A percentile compares a stretch with the other conserved stretches of the same genome.
phyloP scores from a whole-genome alignment of 2,113 vertebrate species.

The Gadus macrocephalus region DNA sequence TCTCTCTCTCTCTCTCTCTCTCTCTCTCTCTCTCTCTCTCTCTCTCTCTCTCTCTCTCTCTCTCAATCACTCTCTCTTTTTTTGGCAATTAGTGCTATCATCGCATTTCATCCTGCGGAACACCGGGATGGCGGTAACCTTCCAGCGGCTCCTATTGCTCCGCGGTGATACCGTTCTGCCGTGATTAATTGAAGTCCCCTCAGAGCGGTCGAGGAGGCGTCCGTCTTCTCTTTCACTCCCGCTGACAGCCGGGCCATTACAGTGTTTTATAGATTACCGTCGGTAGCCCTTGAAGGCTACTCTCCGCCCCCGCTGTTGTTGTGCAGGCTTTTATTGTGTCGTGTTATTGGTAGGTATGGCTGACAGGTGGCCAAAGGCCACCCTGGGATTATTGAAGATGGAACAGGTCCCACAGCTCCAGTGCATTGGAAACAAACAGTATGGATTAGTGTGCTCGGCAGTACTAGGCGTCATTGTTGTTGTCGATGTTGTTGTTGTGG shows the following conservation, averaged over 20 bases:
- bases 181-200: slow-evolving; percentile 75
- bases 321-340: slow-evolving; percentile 70
- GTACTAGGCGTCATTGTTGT: background rate
- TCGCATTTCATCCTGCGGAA: slow-evolving; percentile 68
- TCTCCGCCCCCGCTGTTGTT: slow-evolving; percentile 62
- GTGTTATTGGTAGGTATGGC: slow-evolving; percentile 72
- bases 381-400: slow-evolving; percentile 57
- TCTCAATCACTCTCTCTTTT: slow-evolving; percentile 4
- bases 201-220: slow-evolving; percentile 67
- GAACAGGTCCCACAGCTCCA: slow-evolving; percentile 53
- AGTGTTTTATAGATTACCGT: slow-evolving; percentile 77
- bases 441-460: slow-evolving; percentile 24
- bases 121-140: slow-evolving; percentile 67
- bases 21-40: slow-evolving; percentile 1
- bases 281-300: slow-evolving; percentile 72
- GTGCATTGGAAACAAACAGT: slow-evolving; percentile 37
- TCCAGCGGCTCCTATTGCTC: slow-evolving; percentile 57
- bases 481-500: slow-evolving; percentile 4
- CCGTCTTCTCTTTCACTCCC: slow-evolving; percentile 71
- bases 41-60: slow-evolving; percentile 13
- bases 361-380: slow-evolving; percentile 73
- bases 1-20: slow-evolving; percentile 16
- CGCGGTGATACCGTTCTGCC: slow-evolving; percentile 64
- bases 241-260: slow-evolving; percentile 74
- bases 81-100: slow-evolving; percentile 72